phyloP scores from a whole-genome alignment of 1,140 invertebrate species.

The Drosophila eugracilis region DNA sequence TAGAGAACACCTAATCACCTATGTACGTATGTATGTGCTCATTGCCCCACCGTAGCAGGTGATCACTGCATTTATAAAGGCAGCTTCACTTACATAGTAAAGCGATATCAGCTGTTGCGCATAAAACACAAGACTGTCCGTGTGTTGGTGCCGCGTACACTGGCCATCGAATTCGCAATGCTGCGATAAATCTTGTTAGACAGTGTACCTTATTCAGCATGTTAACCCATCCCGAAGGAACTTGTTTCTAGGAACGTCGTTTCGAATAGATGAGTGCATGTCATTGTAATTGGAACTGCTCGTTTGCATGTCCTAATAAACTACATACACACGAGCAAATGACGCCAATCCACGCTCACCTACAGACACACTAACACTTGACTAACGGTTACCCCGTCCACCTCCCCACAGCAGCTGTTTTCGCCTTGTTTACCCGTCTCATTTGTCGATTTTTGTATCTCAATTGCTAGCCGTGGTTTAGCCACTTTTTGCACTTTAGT shows the following conservation, averaged over 20 bases:
- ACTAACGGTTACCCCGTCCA: background rate
- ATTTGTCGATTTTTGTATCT: slow-evolving; percentile 66
- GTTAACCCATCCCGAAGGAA: no score
- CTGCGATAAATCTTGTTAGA: slow-evolving; percentile 6
- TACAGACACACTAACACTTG: slow-evolving; percentile 11
- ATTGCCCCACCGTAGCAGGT: no score
- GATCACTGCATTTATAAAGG: no score
- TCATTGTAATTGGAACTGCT: slow-evolving; percentile 71
- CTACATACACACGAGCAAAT: slow-evolving; percentile 43
- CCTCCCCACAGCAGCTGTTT: slow-evolving; percentile 52
- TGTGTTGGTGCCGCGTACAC: slow-evolving; percentile 28
- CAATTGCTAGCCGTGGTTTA: slow-evolving; percentile 41
- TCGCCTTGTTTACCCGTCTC: slow-evolving; percentile 63
- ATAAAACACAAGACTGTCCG: slow-evolving; percentile 31
- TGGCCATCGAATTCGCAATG: slow-evolving; percentile 19
- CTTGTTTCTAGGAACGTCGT: slow-evolving; percentile 47
- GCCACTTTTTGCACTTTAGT: slow-evolving; percentile 48
- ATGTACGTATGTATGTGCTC: no score
- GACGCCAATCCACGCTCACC: slow-evolving; percentile 55
- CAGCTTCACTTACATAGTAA: no score
- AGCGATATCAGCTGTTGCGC: slow-evolving; percentile 72
- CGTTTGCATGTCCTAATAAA: slow-evolving; percentile 81
- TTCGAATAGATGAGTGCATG: slow-evolving; percentile 71
- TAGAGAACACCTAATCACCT: background rate
- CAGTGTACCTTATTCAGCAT: slow-evolving; percentile 21